Conservation (phyloP, 37 sponge, comb jelly and placozoan genomes). For the Cladorhizidae sp. region DNA sequence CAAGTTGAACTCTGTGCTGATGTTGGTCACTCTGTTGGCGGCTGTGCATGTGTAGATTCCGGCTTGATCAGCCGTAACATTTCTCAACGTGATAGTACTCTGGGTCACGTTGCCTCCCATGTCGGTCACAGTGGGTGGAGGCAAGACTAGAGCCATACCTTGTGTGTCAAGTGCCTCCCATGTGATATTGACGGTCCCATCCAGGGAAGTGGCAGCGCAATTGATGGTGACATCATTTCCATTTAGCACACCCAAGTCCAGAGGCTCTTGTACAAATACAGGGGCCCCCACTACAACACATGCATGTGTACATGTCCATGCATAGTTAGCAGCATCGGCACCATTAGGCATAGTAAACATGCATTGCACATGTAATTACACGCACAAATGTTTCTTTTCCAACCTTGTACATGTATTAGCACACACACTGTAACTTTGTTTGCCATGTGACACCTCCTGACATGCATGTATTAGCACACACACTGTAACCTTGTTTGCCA, state of each 20-base stretch:
- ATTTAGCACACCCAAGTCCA: neutral
- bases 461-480: too few relatives aligned
- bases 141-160: neutral
- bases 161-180: neutral
- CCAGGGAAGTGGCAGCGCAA: conserved; percentile 15
- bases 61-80: neutral
- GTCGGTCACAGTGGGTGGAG: neutral
- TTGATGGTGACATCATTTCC: conserved; percentile 15
- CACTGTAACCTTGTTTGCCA: too few relatives aligned
- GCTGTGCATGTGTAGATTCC: neutral
- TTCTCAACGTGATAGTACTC: neutral
- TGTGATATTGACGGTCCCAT: neutral
- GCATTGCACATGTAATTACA: too few relatives aligned
- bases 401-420: too few relatives aligned
- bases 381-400: too few relatives aligned
- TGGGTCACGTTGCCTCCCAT: neutral
- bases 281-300: neutral
- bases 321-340: neutral
- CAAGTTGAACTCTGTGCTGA: neutral
- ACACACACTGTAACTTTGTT: too few relatives aligned
- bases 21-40: neutral
- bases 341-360: too few relatives aligned
- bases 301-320: neutral
- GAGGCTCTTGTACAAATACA: neutral
- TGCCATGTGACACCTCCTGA: too few relatives aligned